Conservation (phyloP, 2,113 vertebrate genomes). For the Puffinus mauretanicus region DNA sequence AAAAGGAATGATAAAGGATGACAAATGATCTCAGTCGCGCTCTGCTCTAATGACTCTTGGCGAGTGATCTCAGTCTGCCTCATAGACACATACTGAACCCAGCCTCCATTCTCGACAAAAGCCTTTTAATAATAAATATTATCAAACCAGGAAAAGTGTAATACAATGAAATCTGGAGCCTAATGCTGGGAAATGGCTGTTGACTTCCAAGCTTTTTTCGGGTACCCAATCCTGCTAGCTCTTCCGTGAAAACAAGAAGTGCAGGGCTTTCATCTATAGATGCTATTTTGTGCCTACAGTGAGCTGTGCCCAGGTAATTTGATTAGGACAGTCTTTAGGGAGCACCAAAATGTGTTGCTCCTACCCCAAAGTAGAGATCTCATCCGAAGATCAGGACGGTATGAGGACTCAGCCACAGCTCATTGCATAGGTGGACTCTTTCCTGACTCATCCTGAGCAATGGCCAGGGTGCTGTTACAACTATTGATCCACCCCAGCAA, state of each 20-base stretch:
- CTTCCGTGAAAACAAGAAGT: neutral
- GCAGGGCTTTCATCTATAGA: neutral
- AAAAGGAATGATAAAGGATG: neutral
- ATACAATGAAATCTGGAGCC: neutral
- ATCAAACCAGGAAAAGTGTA: neutral
- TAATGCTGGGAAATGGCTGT: neutral
- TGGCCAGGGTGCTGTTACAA: neutral
- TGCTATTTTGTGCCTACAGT: neutral
- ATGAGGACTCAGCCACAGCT: neutral
- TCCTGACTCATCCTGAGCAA: neutral
- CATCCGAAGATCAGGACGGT: accelerated
- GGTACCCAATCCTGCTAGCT: neutral
- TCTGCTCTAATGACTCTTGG: neutral
- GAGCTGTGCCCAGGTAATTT: neutral
- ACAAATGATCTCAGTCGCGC: neutral
- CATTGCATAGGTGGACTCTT: neutral
- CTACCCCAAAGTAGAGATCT: neutral
- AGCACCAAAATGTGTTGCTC: neutral
- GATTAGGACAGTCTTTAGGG: neutral
- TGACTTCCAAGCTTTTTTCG: neutral
- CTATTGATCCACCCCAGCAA: neutral
- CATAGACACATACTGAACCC: neutral
- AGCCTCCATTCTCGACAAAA: neutral
- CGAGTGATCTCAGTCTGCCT: neutral
- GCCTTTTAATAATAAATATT: neutral